Base-by-base conservation (phyloP, 2,113 vertebrate genomes). In the Eretmochelys imbricata region DNA sequence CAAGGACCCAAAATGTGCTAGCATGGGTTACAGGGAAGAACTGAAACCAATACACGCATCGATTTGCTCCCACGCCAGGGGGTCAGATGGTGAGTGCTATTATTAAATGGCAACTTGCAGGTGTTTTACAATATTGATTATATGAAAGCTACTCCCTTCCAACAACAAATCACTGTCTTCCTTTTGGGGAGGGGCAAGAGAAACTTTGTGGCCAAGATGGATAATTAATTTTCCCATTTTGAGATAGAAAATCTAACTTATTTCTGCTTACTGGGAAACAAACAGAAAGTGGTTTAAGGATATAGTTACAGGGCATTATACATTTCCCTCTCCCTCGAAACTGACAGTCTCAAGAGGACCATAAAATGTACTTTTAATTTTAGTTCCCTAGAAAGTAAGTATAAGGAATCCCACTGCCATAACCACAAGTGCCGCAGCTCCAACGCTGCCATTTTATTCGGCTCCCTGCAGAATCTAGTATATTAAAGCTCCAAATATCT, bases 311-410 rank as follows among this genome's bases (percentile, higher is more conserved):
- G 96, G 96, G 94, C 96, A 95, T 12, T n/a, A 82, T 91, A 88
- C 93, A 90, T 85, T 94, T 82, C 24, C 42, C 75, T 29, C 42
- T 96, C 95, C 95, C 92, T 95, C 5, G 14, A 97, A 97, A 97
- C 93, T 82, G 91, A 93, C 92, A 88, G 94, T 96, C 94, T 96
- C 76, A 51, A 94, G 96, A 97, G 93, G 94, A 95, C 93, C 89
- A 89, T 97, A 94, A 96, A 97, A 97, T 80, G 91, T 96, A 96
- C 92, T 96, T 95, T 96, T 89, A 97, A 97, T 97, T 96, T 97
- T 97, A 96, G 97, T 97, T 97, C 97, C 96, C 96, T 97, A 96
- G 96, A 97, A 97, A 97, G 96, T 97, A 96, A 97, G 95, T 92
- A 96, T 90, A 96, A 96, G 89, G 95, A 97, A 96, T 97, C 96